These are phyloP conservation scores for Hydrochoerus hydrochaeris DNA, from an alignment of 2,113 vertebrate genomes.

Conservation along the genomic window DNA sequence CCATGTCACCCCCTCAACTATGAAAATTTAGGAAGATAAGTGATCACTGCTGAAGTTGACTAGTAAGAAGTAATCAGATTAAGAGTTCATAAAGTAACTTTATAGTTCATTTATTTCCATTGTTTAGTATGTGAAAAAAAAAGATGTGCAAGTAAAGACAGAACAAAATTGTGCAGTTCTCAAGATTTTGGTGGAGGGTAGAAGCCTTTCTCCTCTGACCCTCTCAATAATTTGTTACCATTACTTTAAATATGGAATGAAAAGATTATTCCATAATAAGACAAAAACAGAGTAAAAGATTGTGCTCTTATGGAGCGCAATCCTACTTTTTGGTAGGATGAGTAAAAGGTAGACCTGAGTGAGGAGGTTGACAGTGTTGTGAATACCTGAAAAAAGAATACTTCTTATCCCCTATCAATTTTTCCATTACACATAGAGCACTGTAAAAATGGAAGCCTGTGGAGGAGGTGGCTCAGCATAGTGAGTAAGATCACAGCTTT, in stretches of 20 bases:
- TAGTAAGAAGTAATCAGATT: background rate
- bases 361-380: background rate
- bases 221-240: background rate
- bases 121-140: background rate
- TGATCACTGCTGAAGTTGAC: background rate
- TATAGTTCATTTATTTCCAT: background rate
- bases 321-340: background rate
- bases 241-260: background rate
- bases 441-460: background rate
- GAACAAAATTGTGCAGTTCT: background rate
- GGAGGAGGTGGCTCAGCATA: background rate
- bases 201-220: background rate
- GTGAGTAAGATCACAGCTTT: background rate
- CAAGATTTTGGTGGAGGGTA: background rate
- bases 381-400: background rate
- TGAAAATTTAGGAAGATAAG: background rate
- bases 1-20: background rate
- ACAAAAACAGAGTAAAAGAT: background rate
- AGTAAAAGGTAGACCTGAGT: background rate
- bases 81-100: background rate
- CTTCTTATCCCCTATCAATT: background rate
- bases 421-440: background rate
- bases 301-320: too few relatives aligned
- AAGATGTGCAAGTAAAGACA: background rate
- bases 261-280: background rate